Conservation (phyloP, 2,113 vertebrate genomes). For the Vulpes vulpes region DNA sequence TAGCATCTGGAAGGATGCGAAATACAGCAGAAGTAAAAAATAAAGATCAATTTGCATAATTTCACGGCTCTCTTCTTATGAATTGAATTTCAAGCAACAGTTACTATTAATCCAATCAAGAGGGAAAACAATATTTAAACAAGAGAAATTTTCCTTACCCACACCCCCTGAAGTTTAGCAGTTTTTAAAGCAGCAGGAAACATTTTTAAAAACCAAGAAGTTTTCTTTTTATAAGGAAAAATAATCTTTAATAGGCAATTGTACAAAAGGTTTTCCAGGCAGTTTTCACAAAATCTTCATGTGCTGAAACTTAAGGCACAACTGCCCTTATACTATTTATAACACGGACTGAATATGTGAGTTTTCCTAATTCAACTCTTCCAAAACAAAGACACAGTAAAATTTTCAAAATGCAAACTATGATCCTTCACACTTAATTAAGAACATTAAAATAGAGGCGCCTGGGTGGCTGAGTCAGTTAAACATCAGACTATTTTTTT, state of each 20-base stretch:
- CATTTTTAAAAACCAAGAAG: background rate
- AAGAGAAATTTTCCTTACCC: background rate
- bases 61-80: background rate
- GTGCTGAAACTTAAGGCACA: background rate
- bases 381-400: background rate
- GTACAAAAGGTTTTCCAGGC: background rate
- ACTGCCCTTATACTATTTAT: background rate
- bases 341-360: background rate
- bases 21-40: background rate
- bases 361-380: background rate
- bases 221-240: background rate
- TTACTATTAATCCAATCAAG: background rate
- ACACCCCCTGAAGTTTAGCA: background rate
- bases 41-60: no score
- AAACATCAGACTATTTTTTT: background rate
- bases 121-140: background rate
- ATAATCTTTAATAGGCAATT: background rate
- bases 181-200: slow-evolving; percentile 7
- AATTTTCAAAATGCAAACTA: slow-evolving; percentile 26
- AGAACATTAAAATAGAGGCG: background rate
- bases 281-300: background rate
- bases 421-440: background rate
- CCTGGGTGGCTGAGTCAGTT: background rate
- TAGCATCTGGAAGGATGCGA: background rate
- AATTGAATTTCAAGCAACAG: background rate